Base-by-base conservation (phyloP, 2,888 invertebrate genomes). In the Synergus japonicus region DNA sequence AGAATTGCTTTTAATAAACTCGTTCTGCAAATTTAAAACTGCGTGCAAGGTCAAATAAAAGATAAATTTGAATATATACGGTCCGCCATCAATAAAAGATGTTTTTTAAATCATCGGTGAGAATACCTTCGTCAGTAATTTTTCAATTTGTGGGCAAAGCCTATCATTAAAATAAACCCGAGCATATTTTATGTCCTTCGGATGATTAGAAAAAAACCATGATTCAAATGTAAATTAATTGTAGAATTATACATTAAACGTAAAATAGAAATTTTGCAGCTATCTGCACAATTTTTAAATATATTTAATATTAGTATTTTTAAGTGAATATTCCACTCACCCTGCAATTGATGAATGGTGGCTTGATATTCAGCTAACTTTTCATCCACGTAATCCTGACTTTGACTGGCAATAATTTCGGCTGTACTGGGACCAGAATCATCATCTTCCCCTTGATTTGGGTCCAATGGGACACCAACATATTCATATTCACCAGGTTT, bases 361-460 rank as follows among this genome's bases (percentile, higher is more conserved):
- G 97, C 96, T 93, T 98, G 97, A 92, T 98, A 98, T 93, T 98
- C 97, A 77, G 97, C 97, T 89, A 98, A 94, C 92, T 97, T 97
- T 93, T 98, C 98, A 91, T 98, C 98, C 85, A 98, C 95, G 92
- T 98, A 98, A 93, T 98, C 98, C 93, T 98, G 98, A 81, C 97
- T 97, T 93, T 98, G 98, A 92, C 96, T 96, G 83, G 97, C 97
- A 88, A 98, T 97, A 88, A 97, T 97, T 92, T 97, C 97, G 69
- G 97, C 97, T 22, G 97, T 97, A 81, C 97, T 96, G 12, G 96
- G 97, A 66, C 97, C 97, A 86, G 95, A 94, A 85, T 96, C 95
- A 90, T 96, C 96, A 79, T 96, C 96, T 76, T 95, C 95, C 41
- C 81, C 84, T 87, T 95, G 94, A 85, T 94, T 95, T 84, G 96